Conservation (phyloP, 2,113 vertebrate species). For the Formicarius rufipectus region DNA sequence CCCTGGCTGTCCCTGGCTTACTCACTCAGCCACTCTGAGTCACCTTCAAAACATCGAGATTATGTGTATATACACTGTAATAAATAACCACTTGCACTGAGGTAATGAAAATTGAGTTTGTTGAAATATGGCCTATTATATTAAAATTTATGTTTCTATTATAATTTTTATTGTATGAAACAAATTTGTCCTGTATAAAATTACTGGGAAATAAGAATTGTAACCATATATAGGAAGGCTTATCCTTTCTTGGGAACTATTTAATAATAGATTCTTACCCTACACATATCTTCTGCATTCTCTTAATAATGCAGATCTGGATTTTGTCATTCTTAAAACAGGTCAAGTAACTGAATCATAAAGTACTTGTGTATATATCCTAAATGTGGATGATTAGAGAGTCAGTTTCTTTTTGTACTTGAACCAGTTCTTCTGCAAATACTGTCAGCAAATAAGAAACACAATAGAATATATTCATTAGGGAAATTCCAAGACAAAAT, state of each 20-base stretch:
- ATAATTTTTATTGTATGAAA: constrained; percentile 68
- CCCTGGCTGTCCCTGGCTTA: constrained; percentile 60
- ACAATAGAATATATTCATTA: not conserved
- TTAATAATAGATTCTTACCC: constrained; percentile 20
- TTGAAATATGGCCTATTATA: constrained; percentile 84
- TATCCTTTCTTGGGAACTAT: constrained; percentile 33
- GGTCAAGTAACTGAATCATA: not conserved
- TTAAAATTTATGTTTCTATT: constrained; percentile 85
- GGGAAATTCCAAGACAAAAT: not conserved
- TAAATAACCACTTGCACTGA: constrained; percentile 84
- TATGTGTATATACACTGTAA: constrained; percentile 78
- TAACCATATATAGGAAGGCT: not conserved
- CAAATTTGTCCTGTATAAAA: constrained; percentile 52
- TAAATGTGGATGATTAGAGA: not conserved
- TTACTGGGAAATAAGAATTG: constrained; percentile 48
- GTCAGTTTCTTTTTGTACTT: not conserved
- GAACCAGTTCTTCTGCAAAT: not conserved
- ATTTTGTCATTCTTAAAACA: constrained; percentile 1
- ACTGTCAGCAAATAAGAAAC: not conserved
- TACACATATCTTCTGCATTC: not conserved
- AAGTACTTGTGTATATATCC: not conserved
- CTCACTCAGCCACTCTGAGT: constrained; percentile 66
- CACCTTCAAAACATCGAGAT: constrained; percentile 81
- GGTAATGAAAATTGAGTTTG: constrained; percentile 80
- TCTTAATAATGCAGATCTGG: constrained; percentile 17